Conservation (phyloP, 2,888 invertebrate genomes). For the Endotricha flammealis region DNA sequence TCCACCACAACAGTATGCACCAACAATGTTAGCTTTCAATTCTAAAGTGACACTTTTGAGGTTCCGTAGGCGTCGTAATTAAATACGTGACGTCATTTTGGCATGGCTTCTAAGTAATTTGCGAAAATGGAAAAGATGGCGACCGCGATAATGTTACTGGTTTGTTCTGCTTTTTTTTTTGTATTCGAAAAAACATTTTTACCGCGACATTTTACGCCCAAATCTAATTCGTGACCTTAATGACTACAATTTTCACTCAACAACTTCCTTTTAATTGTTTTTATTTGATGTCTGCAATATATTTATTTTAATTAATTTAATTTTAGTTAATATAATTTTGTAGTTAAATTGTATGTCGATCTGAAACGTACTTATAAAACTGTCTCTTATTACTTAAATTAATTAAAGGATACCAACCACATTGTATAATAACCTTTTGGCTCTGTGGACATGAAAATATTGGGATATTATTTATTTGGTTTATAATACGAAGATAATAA, state of each 20-base stretch:
- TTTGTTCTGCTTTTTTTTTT: constrained; percentile 40
- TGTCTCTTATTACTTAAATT: too few relatives aligned
- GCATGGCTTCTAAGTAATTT: constrained; percentile 53
- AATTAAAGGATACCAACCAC: too few relatives aligned
- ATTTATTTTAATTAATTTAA: too few relatives aligned
- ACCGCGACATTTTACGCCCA: constrained; percentile 1
- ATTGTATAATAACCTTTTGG: too few relatives aligned
- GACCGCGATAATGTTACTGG: constrained; percentile 43
- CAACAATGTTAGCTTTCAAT: constrained; percentile 53
- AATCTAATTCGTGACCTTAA: constrained; percentile 20
- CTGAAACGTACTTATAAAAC: too few relatives aligned
- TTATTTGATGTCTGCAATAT: too few relatives aligned
- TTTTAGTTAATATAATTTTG: too few relatives aligned
- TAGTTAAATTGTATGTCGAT: too few relatives aligned
- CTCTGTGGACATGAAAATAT: too few relatives aligned
- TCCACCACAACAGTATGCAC: constrained; percentile 30
- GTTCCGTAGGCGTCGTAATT: constrained; percentile 56
- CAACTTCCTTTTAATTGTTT: too few relatives aligned
- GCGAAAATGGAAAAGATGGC: constrained; percentile 55
- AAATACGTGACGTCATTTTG: constrained; percentile 72
- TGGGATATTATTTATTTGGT: too few relatives aligned
- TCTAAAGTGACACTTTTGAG: constrained; percentile 54
- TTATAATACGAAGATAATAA: too few relatives aligned
- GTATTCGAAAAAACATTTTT: constrained; percentile 13
- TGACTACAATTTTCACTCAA: constrained; percentile 13